These are phyloP conservation scores for Poeciliopsis gracilis DNA, from an alignment of 2,797 vertebrate species.

Conservation along the genomic window DNA sequence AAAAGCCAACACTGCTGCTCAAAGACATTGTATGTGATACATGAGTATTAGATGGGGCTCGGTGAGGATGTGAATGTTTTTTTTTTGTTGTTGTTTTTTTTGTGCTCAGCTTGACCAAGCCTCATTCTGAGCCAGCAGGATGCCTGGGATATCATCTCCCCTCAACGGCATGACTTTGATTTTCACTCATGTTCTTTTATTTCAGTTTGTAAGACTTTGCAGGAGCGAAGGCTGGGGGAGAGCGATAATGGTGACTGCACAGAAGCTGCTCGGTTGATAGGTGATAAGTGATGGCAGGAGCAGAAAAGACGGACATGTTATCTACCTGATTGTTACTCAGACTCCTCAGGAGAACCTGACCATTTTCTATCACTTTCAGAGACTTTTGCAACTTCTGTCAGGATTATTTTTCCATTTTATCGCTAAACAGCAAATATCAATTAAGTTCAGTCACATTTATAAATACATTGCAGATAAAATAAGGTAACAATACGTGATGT, in stretches of 20 bases:
- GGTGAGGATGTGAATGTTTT: constrained; percentile 11
- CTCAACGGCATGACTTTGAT: constrained; percentile 23
- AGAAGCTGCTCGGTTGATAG: constrained; percentile 43
- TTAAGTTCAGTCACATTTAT: not conserved
- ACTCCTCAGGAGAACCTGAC: not conserved
- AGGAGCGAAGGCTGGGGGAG: constrained; percentile 61
- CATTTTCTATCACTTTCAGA: constrained; percentile 1
- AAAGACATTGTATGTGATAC: constrained; percentile 25
- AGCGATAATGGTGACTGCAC: constrained; percentile 63
- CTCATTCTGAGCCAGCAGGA: constrained; percentile 33
- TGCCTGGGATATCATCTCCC: constrained; percentile 39
- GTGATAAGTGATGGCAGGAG: constrained; percentile 20
- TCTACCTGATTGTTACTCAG: constrained; percentile 34
- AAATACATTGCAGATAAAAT: not conserved
- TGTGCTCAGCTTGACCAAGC: constrained; percentile 2
- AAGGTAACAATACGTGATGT: not conserved
- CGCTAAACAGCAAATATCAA: not conserved
- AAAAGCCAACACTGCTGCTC: constrained; percentile 34
- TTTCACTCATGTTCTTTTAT: constrained; percentile 34
- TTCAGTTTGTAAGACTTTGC: constrained; percentile 31
- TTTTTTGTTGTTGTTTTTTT: constrained; percentile 14
- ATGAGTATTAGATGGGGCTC: constrained; percentile 1
- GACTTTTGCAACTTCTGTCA: not conserved
- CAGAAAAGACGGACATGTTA: constrained; percentile 24
- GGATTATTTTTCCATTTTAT: not conserved